Conservation (phyloP, 1,140 invertebrate species). For the Neoseiulus cucumeris region DNA sequence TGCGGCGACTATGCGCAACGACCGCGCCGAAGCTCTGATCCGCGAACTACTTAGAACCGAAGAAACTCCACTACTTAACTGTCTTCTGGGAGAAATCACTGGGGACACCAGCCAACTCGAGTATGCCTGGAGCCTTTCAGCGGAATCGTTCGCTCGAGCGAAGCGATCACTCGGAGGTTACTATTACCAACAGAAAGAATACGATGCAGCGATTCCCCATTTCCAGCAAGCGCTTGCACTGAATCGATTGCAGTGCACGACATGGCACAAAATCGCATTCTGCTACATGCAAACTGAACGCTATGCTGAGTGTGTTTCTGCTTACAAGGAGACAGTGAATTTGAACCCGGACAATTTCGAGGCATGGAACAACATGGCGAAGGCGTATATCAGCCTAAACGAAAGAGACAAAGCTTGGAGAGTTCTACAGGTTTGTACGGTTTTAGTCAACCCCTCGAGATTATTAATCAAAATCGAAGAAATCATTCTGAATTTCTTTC, state of each 20-base stretch:
- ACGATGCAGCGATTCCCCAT: constrained; percentile 50
- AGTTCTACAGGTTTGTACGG: constrained; percentile 31
- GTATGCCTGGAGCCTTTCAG: constrained; percentile 73
- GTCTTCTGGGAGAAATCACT: constrained; percentile 64
- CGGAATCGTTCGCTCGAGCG: constrained; percentile 49
- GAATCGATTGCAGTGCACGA: constrained; percentile 51
- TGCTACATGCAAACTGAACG: constrained; percentile 53
- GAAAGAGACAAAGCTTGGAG: constrained; percentile 64
- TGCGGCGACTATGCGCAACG: constrained; percentile 27
- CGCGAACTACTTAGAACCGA: constrained; percentile 52
- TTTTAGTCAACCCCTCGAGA: not conserved
- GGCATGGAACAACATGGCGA: constrained; percentile 91
- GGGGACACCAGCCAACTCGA: constrained; percentile 48
- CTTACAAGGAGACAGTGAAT: constrained; percentile 63
- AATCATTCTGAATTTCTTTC: constrained; percentile 16
- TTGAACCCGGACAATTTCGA: constrained; percentile 75
- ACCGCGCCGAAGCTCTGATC: constrained; percentile 65
- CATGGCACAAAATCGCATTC: constrained; percentile 70
- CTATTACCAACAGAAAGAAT: constrained; percentile 49
- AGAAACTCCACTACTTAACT: constrained; percentile 65
- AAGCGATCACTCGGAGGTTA: constrained; percentile 61
- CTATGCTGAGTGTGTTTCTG: constrained; percentile 57
- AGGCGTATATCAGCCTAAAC: constrained; percentile 65
- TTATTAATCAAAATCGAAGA: not conserved
- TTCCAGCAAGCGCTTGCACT: constrained; percentile 56